These are phyloP conservation scores for Magallana nippona DNA, from an alignment of 2,888 invertebrate species.

Conservation along the genomic window DNA sequence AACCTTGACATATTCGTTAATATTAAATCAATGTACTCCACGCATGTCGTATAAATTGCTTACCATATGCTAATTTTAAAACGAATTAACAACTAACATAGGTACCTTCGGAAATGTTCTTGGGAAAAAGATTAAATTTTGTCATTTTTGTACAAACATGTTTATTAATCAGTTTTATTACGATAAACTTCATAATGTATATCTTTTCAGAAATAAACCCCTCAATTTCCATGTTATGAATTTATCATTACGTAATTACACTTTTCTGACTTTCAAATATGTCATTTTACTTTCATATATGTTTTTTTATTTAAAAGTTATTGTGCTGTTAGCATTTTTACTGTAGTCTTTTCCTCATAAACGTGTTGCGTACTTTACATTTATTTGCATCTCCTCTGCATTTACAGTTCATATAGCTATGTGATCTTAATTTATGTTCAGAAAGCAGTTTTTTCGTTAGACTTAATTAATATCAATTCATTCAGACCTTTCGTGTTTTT, in stretches of 20 bases:
- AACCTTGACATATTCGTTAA: background rate
- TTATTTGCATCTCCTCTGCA: slow-evolving; percentile 12
- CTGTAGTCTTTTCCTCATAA: background rate
- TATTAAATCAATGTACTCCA: background rate
- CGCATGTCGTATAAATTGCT: background rate
- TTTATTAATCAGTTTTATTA: background rate
- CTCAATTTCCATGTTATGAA: slow-evolving; percentile 20
- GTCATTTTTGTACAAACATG: background rate
- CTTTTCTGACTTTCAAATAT: background rate
- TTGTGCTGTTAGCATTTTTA: background rate
- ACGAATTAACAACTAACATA: background rate
- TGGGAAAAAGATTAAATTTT: background rate
- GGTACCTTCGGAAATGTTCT: background rate
- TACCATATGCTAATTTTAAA: background rate
- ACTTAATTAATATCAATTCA: slow-evolving; percentile 18
- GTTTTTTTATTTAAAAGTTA: slow-evolving; percentile 7
- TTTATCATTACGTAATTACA: slow-evolving; percentile 3
- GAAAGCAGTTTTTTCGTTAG: background rate
- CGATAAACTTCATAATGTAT: no score
- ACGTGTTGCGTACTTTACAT: background rate
- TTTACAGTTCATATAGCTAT: slow-evolving; percentile 11
- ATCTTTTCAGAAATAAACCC: slow-evolving; percentile 6
- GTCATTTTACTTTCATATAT: slow-evolving; percentile 3
- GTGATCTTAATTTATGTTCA: background rate
- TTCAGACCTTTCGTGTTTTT: background rate